Percentiles rank a stretch among this genome's conserved stretches.
Conservation (phyloP, 2,797 vertebrate genomes). For the Cossypha dichroa region DNA sequence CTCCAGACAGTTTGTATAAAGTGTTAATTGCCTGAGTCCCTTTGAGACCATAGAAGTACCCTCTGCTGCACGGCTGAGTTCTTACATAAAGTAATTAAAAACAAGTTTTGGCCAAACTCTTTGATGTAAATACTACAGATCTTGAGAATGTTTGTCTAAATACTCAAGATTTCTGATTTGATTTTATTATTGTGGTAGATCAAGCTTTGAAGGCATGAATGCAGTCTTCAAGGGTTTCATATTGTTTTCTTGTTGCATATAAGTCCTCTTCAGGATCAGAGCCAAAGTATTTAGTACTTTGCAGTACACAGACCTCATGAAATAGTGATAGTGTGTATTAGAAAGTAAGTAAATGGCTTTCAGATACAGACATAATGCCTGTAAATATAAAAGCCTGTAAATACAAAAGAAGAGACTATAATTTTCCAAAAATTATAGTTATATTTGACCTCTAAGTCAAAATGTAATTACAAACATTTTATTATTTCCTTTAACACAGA, state of each 20-base stretch:
- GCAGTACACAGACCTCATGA: not conserved
- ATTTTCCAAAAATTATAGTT: not conserved
- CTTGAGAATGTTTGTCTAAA: not conserved
- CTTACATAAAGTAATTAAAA: not conserved
- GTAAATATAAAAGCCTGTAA: not conserved
- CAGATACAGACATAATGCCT: not conserved
- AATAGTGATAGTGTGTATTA: not conserved
- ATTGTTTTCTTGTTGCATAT: not conserved
- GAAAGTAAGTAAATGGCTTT: not conserved
- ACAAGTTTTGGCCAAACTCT: not conserved
- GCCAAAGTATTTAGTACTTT: not conserved
- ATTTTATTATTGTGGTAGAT: not conserved
- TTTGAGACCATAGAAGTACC: not conserved
- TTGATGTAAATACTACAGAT: not conserved
- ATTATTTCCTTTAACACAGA: not conserved
- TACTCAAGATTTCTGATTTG: not conserved
- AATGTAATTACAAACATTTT: not conserved
- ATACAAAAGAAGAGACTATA: not conserved
- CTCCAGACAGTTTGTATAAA: not conserved
- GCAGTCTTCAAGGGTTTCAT: not conserved
- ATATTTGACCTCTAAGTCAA: not conserved
- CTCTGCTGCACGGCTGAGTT: not conserved
- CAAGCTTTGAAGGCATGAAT: not conserved
- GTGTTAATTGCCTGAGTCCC: not conserved
- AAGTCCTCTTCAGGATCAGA: not conserved